Base-by-base conservation (phyloP, 2,797 vertebrate species). In the Pangasius djambal region DNA sequence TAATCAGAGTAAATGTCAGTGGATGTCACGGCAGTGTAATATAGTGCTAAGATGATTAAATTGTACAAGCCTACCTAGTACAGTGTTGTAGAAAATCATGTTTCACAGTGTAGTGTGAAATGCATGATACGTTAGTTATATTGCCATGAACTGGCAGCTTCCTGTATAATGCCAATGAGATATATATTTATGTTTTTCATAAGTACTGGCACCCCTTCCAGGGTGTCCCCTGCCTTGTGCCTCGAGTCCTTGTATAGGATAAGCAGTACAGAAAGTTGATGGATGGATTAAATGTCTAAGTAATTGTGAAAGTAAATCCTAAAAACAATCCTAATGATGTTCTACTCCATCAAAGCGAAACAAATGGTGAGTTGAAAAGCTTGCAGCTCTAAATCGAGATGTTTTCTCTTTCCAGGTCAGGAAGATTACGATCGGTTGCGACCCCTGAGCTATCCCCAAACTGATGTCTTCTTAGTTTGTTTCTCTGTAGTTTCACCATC, bases 401-500 rank as follows among this genome's bases (percentile, higher is more conserved):
- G 22, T 83, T 86, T 44, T 13, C 9, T 90, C 75, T 90, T 72
- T 48, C 0, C 82, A 97, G 96, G 96, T 93, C 96, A 96, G 94
- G 96, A 97, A 91, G 96, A 97, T 91, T 97, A 97, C 0, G 96
- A 97, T 91, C 93, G 96, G 89, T 94, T 97, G 93, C 93, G 96
- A 91, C 96, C 96, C 88, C 92, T 97, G 91, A 96, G 95, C 92
- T 97, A 97, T 92, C 96, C 96, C 34, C 96, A 97, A 93, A 97
- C 96, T 0, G 96, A 97, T 6, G 96, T 97, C 88, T 96, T 97
- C 92, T 89, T 97, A 93, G 96, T 97, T 86, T 97, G 96, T 93
- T 97, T 97, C 93, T 97, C 96, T n/a, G 94, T 95, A 50, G 96
- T 97, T 91, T 97, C 96, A 7, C 96, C 96, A 50, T 96, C 96